A percentile compares a stretch with the other conserved stretches of the same genome.
phyloP scores from a whole-genome alignment of 2,113 vertebrate genomes.

The Globicephala melas region DNA sequence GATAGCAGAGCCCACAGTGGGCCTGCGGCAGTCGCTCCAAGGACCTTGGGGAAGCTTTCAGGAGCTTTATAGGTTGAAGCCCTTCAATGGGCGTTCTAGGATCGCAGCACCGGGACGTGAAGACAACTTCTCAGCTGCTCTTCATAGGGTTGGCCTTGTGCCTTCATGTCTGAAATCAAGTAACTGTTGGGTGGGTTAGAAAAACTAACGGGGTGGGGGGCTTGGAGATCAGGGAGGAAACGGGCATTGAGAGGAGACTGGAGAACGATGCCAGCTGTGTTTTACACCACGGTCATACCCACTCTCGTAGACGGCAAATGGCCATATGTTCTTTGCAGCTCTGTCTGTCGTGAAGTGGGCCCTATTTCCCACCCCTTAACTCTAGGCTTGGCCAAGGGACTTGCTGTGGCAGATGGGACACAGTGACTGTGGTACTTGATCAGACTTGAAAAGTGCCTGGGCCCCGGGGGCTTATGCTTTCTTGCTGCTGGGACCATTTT shows the following conservation, averaged over 20 bases:
- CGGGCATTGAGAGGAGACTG: background rate
- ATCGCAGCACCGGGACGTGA: accelerated
- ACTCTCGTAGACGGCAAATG: background rate
- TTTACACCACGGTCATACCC: background rate
- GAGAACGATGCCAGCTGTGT: background rate
- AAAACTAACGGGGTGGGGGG: background rate
- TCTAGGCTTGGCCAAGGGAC: no score
- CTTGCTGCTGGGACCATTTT: background rate
- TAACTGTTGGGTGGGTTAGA: no score
- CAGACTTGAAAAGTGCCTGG: background rate
- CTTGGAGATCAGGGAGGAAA: background rate
- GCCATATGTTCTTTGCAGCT: accelerated
- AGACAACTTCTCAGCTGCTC: accelerated
- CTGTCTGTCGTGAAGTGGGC: background rate
- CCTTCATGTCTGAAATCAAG: background rate
- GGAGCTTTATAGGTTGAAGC: background rate
- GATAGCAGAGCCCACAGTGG: background rate
- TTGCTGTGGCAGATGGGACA: background rate
- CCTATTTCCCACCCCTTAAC: background rate
- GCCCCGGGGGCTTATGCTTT: accelerated
- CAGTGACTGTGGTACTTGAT: accelerated
- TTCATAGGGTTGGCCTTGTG: accelerated
- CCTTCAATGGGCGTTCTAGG: background rate
- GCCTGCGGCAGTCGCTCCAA: background rate
- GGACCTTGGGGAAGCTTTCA: no score